Evolutionary conservation across 2,797 vertebrate genomes (phyloP), one percentile per base, ranked within the genome.

Genomic region (Kryptopterus vitreolus): DNA sequence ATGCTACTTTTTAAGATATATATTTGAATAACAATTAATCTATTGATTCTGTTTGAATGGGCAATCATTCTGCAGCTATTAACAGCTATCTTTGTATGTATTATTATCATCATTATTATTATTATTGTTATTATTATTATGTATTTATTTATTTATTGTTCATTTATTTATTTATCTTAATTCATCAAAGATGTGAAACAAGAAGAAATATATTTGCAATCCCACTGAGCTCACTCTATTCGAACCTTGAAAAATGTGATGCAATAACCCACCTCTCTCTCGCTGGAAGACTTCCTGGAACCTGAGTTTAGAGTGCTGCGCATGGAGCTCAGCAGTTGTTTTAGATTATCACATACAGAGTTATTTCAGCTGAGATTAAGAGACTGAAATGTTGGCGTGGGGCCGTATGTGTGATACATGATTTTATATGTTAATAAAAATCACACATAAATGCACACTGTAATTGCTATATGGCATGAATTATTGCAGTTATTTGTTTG

Each of bases 281-380:
- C 86, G n/a, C n/a, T 86, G 46, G 78, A 83, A 53, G 74, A 84
- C 68, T 90, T 90, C 88, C 86, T 72, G 65, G 81, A 85, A 85
- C 78, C 85, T 76, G 80, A 69, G 76, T 78, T 86, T 79, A 78
- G 80, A 86, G 85, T 73, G 76, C 58, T 82, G 81, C 86, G 84
- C 86, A 85, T 73, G 71, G 84, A 79, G 82, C 59, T 66, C 59
- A 87, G 85, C 87, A 89, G 89, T 89, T 91, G 90, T 87, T 86
- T 87, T 85, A 87, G 87, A 87, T 90, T 88, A 90, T 84, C 87
- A 76, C 66, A 38, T 75, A 77, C 87, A 85, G 73, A 80, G 85
- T 76, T 76, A 86, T 85, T 88, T 75, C 85, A 85, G 83, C 31
- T 48, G 61, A 53, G 48, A 38, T 72, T 77, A 77, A 43, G 31